These are phyloP conservation scores for Grus americana DNA, from an alignment of 2,113 vertebrate species.

Conservation along the genomic window DNA sequence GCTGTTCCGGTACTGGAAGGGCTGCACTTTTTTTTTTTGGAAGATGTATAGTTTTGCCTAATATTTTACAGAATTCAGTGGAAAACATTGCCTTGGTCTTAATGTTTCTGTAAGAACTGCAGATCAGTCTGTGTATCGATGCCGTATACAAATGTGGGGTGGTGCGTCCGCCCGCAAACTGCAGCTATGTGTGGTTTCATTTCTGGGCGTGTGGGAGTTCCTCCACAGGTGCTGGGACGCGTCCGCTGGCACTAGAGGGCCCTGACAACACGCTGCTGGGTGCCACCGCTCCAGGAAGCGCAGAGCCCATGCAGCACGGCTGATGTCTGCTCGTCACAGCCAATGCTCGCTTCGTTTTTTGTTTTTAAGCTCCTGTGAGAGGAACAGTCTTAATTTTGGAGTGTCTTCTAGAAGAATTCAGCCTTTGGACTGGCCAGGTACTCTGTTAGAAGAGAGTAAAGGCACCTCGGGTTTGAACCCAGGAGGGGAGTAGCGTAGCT, in stretches of 20 bases:
- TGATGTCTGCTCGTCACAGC: background rate
- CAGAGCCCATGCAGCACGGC: background rate
- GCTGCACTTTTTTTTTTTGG: background rate
- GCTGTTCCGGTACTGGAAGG: background rate
- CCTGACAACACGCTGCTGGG: rapidly evolving
- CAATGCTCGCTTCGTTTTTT: too few species aligned
- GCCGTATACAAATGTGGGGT: background rate
- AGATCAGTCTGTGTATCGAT: background rate
- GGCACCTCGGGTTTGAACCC: background rate
- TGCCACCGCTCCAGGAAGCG: rapidly evolving
- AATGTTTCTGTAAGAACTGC: background rate
- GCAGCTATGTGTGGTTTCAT: background rate
- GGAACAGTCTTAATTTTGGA: background rate
- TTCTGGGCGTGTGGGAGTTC: background rate
- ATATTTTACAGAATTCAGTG: background rate
- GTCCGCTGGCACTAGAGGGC: background rate
- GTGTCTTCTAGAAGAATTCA: background rate
- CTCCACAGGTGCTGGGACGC: background rate
- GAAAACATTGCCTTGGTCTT: background rate
- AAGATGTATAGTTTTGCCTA: conserved; percentile 28
- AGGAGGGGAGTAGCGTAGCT: rapidly evolving
- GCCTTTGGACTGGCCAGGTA: background rate
- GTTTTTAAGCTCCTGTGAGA: background rate
- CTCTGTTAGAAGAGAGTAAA: background rate
- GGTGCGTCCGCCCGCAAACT: background rate